A percentile compares a stretch with the other conserved stretches of the same genome.
Evolutionary conservation across 1,140 invertebrate species (phyloP).

Genomic region (Drosophila asahinai): DNA sequence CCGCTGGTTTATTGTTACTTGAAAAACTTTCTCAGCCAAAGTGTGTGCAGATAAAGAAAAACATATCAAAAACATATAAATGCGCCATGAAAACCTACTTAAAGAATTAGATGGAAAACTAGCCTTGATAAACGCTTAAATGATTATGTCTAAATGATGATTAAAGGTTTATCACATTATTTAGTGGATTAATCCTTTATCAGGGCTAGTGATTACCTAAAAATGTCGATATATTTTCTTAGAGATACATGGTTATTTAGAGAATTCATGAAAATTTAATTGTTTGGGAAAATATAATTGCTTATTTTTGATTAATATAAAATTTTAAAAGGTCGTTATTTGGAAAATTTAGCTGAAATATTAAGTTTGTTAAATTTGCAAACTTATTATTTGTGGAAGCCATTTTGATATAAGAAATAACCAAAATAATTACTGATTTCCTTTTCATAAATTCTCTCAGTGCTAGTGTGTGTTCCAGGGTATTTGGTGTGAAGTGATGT

Average conservation of each 20-base stretch:
- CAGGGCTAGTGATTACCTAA: no score
- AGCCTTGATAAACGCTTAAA: neutral
- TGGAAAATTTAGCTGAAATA: no score
- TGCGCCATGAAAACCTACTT: accelerated
- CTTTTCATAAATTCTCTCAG: conserved; percentile 13
- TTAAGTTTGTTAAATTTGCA: neutral
- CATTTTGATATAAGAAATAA: conserved; percentile 3
- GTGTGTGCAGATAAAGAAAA: conserved; percentile 16
- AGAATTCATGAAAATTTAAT: neutral
- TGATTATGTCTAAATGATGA: no score
- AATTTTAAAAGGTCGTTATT: neutral
- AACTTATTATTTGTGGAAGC: neutral
- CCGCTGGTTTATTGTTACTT: conserved; percentile 19
- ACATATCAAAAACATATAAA: neutral
- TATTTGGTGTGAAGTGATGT: conserved; percentile 27
- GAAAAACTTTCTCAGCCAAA: conserved; percentile 39
- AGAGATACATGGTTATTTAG: neutral
- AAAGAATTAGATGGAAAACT: neutral
- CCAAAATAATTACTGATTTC: neutral
- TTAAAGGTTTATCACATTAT: neutral
- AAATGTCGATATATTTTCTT: neutral
- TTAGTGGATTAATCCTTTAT: neutral
- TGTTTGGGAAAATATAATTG: no score
- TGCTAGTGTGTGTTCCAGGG: conserved; percentile 20
- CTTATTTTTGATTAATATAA: neutral